Percentiles rank a stretch among this genome's conserved stretches.
phyloP scores from a whole-genome alignment of 2,797 vertebrate genomes.

The Alca torda region DNA sequence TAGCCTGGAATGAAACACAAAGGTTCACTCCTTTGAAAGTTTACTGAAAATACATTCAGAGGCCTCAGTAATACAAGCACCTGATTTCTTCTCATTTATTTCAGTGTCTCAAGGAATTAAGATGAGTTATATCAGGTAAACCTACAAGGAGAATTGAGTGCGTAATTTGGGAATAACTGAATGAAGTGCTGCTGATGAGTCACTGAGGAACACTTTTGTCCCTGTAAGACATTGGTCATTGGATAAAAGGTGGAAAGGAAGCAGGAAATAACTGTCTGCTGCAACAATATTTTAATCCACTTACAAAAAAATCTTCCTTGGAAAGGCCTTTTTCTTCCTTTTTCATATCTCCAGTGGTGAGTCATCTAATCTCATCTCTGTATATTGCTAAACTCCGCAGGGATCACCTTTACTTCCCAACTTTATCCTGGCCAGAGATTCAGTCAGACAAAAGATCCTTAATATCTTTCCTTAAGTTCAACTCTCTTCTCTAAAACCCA shows the following conservation, averaged over 20 bases:
- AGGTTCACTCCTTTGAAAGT: slow-evolving; percentile 25
- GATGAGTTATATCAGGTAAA: not conserved
- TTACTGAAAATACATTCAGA: slow-evolving; percentile 7
- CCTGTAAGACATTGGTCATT: not conserved
- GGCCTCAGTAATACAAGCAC: not conserved
- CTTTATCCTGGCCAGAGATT: slow-evolving; percentile 21
- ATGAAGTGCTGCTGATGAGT: slow-evolving; percentile 29
- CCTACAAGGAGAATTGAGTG: not conserved
- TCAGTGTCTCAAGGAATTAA: not conserved
- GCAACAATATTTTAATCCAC: slow-evolving; percentile 40
- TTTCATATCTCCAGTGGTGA: slow-evolving; percentile 49
- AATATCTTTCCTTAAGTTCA: slow-evolving; percentile 44
- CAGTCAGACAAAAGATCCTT: slow-evolving; percentile 40
- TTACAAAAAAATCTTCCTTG: slow-evolving; percentile 40
- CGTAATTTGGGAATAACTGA: slow-evolving; percentile 30
- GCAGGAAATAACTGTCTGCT: slow-evolving; percentile 21
- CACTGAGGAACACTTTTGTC: not conserved
- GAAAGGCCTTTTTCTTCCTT: slow-evolving; percentile 39
- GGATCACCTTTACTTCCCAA: slow-evolving; percentile 63
- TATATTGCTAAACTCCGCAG: slow-evolving; percentile 66
- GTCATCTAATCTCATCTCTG: slow-evolving; percentile 62
- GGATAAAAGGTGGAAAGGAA: slow-evolving; percentile 9
- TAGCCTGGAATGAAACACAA: not conserved
- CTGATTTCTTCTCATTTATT: not conserved
- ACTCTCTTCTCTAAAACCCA: slow-evolving; percentile 1